Percentiles rank a stretch among this genome's conserved stretches.
phyloP scores from a whole-genome alignment of 2,888 invertebrate genomes.

The Drosophila nigricruria region DNA sequence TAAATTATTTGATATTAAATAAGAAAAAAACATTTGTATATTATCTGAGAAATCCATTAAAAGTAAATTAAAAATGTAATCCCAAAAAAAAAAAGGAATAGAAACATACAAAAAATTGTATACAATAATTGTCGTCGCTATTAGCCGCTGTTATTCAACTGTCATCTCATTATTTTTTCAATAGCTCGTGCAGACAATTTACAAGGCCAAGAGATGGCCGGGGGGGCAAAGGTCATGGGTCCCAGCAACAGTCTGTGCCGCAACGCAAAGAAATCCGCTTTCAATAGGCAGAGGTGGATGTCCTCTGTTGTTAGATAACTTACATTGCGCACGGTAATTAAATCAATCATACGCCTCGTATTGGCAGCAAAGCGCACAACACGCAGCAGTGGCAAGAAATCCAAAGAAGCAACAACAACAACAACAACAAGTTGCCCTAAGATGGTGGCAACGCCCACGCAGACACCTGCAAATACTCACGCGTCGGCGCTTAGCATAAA shows the following conservation, averaged over 20 bases:
- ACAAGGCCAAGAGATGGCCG: background rate
- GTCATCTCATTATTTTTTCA: background rate
- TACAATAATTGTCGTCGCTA: background rate
- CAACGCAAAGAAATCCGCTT: background rate
- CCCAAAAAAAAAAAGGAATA: background rate
- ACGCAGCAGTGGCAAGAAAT: conserved; percentile 1
- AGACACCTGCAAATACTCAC: conserved; percentile 70
- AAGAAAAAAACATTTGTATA: background rate
- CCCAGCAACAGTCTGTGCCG: conserved; percentile 5
- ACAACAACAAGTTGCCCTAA: conserved; percentile 3
- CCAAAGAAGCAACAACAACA: conserved; percentile 22
- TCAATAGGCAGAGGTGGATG: background rate
- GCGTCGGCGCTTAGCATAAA: conserved; percentile 75
- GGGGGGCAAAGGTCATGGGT: conserved; percentile 22
- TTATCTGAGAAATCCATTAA: background rate
- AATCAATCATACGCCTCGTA: conserved; percentile 74
- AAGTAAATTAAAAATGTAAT: background rate
- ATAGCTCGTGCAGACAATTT: background rate
- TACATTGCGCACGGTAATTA: conserved; percentile 68
- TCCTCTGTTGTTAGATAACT: conserved; percentile 41
- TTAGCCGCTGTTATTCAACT: background rate
- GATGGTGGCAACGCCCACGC: conserved; percentile 41
- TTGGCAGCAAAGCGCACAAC: conserved; percentile 54
- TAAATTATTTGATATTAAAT: too few species aligned
- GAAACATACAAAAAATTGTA: background rate